Percentiles rank a stretch among this genome's conserved stretches.
Evolutionary conservation across 2,888 invertebrate species (phyloP).

Genomic region (Megalurothrips usitatus): DNA sequence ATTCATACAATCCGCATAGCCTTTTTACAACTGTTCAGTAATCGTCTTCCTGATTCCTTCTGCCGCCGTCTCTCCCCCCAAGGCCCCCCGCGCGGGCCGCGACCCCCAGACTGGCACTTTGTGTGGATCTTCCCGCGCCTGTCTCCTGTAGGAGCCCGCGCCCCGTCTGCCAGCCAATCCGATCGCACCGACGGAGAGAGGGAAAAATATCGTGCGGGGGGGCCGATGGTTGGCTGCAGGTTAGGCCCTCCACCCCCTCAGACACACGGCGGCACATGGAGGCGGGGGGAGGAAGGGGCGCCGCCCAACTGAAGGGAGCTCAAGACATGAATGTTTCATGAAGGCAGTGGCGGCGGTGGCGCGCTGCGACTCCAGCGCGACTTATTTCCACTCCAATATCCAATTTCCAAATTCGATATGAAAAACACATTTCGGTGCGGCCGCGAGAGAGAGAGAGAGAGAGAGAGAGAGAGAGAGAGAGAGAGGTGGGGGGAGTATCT

Average conservation of each 20-base stretch:
- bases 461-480: not conserved
- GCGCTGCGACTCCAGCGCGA: slow-evolving; percentile 5
- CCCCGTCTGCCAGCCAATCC: not conserved
- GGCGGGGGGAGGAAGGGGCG: not conserved
- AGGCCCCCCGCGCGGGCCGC: no score
- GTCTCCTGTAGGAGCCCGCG: not conserved
- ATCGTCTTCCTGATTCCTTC: no score
- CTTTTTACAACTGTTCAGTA: no score
- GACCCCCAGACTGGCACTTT: no score
- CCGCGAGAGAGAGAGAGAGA: not conserved
- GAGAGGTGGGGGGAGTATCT: not conserved
- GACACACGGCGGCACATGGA: not conserved
- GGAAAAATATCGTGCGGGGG: not conserved
- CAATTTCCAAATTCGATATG: slow-evolving; percentile 25
- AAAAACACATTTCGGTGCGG: slow-evolving; percentile 19
- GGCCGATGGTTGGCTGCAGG: slow-evolving; percentile 10
- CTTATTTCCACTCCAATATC: slow-evolving; percentile 26
- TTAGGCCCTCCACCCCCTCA: not conserved
- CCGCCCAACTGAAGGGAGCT: slow-evolving; percentile 12
- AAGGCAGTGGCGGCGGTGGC: not conserved
- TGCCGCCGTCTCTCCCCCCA: no score
- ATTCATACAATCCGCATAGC: no score
- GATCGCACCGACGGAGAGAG: not conserved
- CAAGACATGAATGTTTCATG: slow-evolving; percentile 23
- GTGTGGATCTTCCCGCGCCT: no score